Evolutionary conservation across 2,797 vertebrate genomes (phyloP), one percentile per base, ranked within the genome.

Genomic region (Kryptolebias ocellatus): DNA sequence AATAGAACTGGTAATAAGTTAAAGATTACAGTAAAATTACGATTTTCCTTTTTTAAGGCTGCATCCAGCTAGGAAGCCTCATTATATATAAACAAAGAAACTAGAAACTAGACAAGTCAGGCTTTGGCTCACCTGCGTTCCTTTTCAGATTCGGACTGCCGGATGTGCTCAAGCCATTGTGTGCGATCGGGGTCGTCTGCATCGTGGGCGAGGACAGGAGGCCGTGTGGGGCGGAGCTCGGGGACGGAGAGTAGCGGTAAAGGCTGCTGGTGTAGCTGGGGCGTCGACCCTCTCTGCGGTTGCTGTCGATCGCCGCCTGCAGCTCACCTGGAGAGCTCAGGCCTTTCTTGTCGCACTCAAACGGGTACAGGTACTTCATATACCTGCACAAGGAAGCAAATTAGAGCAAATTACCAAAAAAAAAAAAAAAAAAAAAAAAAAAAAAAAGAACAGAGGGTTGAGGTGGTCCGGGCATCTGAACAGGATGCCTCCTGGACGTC

Each of bases 291-390:
- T 99, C 98, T 66, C 97, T 91, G 11, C 97, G 93, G 90, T 99
- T 99, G 78, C 97, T 96, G 31, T 99, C 96, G 0, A 99, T 98
- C 39, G 97, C 97, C 0, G 94, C 95, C 93, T 99, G 96, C 5
- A 99, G 94, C 88, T 99, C 96, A 0, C 93, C 95, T 0, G 96
- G 96, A 61, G 97, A 98, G 81, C 97, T 98, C 87, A 99, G 90
- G 0, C 94, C 93, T 69, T 98, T 97, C 90, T 97, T 97, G 88
- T 97, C 95, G 16, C 98, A 99, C 84, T 99, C 97, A 0, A 96
- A 99, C 1, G 96, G 94, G 14, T 99, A 99, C 12, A 99, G 91
- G 79, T 99, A 99, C 91, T 99, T 99, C 98, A 99, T 98, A 78
- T 99, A 99, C 92, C 98, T 99, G 7, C 46, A 60, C 17, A 4